Conservation (phyloP, 2,113 vertebrate species). For the Struthidea cinerea region DNA sequence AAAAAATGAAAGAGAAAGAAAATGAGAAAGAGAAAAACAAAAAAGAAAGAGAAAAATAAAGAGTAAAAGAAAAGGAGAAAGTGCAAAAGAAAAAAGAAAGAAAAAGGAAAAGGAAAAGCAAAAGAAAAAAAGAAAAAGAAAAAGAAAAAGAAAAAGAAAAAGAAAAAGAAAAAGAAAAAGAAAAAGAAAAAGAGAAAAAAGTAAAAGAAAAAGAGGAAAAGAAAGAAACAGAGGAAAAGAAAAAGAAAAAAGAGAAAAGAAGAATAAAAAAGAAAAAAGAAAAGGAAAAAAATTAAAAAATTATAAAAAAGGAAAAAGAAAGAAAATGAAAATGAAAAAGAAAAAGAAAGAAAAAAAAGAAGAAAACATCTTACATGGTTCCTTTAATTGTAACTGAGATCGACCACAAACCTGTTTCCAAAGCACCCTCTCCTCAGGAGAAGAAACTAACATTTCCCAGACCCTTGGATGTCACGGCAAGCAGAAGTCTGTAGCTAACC, state of each 20-base stretch:
- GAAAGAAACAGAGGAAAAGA: too few relatives aligned
- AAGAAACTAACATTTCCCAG: not conserved
- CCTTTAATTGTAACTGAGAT: not conserved
- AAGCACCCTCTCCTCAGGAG: not conserved
- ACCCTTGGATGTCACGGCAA: not conserved
- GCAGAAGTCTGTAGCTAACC: not conserved
- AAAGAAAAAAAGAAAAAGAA: too few relatives aligned
- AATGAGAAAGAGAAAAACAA: not conserved
- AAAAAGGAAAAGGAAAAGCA: rapidly evolving
- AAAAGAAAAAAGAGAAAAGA: too few relatives aligned
- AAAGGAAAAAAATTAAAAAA: rapidly evolving
- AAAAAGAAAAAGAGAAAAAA: rapidly evolving
- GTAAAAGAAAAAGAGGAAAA: rapidly evolving
- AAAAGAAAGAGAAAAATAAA: too few relatives aligned
- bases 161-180: too few relatives aligned
- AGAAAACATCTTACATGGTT: rapidly evolving
- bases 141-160: rapidly evolving
- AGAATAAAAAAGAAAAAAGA: rapidly evolving
- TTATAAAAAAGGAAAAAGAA: rapidly evolving
- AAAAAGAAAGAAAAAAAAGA: rapidly evolving
- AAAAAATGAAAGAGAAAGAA: rapidly evolving
- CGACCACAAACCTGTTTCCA: not conserved
- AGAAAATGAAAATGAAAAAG: rapidly evolving
- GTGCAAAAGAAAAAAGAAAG: rapidly evolving
- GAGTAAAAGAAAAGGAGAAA: rapidly evolving